Evolutionary conservation across 2,113 vertebrate species (phyloP).

Genomic region (Numenius arquata): DNA sequence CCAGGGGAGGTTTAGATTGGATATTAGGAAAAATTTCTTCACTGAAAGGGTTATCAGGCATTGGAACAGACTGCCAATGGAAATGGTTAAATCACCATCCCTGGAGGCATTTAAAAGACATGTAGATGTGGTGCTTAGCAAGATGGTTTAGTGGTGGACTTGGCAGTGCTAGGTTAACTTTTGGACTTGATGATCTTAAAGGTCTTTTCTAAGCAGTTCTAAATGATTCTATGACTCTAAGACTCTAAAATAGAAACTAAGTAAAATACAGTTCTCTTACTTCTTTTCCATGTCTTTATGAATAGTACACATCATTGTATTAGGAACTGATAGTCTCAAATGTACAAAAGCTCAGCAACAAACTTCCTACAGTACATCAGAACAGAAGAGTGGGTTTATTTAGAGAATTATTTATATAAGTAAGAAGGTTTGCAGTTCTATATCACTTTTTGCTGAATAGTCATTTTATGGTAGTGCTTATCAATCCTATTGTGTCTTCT

Average conservation of each 20-base stretch:
- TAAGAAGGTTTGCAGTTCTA: background rate
- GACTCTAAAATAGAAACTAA: background rate
- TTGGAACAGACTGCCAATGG: background rate
- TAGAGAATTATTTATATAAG: background rate
- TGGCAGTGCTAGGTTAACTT: background rate
- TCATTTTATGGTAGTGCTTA: background rate
- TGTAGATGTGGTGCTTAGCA: background rate
- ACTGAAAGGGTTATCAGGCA: background rate
- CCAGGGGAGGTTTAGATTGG: background rate
- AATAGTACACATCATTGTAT: background rate
- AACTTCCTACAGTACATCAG: background rate
- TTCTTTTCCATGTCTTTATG: background rate
- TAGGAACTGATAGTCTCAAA: background rate
- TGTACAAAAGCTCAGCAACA: background rate
- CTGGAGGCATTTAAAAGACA: background rate
- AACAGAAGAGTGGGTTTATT: background rate
- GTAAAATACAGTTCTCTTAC: background rate
- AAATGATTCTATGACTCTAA: background rate
- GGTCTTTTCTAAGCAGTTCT: background rate
- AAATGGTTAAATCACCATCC: background rate
- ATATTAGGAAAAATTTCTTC: background rate
- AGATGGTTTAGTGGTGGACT: background rate
- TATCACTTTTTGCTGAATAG: background rate
- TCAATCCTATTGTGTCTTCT: background rate
- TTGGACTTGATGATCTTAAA: background rate